phyloP scores from a whole-genome alignment of 2,888 invertebrate species.

The Drosophila anceps region DNA sequence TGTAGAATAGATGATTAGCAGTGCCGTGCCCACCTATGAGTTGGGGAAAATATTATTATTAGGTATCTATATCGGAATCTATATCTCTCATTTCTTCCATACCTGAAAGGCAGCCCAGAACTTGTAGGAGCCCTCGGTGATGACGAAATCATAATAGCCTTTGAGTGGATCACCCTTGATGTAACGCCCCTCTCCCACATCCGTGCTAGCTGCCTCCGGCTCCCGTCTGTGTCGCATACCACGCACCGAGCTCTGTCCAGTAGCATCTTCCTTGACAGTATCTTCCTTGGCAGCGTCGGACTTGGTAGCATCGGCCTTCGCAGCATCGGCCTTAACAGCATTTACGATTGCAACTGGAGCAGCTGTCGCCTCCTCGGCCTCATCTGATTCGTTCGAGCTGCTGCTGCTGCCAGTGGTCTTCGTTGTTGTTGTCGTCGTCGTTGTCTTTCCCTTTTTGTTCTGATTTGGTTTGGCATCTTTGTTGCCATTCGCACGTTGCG shows the following conservation, averaged over 20 bases:
- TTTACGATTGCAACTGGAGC: conserved; percentile 37
- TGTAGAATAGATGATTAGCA: conserved; percentile 92
- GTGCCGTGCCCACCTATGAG: conserved; percentile 92
- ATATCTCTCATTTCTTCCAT: conserved; percentile 56
- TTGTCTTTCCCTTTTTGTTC: conserved; percentile 46
- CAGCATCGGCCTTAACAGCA: conserved; percentile 22
- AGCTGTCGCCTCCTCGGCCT: conserved; percentile 31
- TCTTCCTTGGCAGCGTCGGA: conserved; percentile 31
- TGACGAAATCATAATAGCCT: conserved; percentile 94
- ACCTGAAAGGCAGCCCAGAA: conserved; percentile 96
- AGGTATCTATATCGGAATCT: neutral
- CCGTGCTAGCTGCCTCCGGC: conserved; percentile 37
- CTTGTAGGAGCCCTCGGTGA: conserved; percentile 95
- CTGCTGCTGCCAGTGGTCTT: conserved; percentile 31
- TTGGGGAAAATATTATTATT: neutral
- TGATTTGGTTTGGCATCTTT: conserved; percentile 46
- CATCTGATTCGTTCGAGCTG: conserved; percentile 3
- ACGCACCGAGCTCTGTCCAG: conserved; percentile 21
- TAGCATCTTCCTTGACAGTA: conserved; percentile 39
- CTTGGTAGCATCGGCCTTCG: conserved; percentile 47
- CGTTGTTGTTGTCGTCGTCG: conserved; percentile 47
- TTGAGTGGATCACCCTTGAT: conserved; percentile 89
- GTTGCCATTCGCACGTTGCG: conserved; percentile 62
- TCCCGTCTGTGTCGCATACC: conserved; percentile 65
- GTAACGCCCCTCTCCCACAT: conserved; percentile 84